A percentile compares a stretch with the other conserved stretches of the same genome.
phyloP scores from a whole-genome alignment of 2,113 vertebrate genomes.

The Xiphias gladius region DNA sequence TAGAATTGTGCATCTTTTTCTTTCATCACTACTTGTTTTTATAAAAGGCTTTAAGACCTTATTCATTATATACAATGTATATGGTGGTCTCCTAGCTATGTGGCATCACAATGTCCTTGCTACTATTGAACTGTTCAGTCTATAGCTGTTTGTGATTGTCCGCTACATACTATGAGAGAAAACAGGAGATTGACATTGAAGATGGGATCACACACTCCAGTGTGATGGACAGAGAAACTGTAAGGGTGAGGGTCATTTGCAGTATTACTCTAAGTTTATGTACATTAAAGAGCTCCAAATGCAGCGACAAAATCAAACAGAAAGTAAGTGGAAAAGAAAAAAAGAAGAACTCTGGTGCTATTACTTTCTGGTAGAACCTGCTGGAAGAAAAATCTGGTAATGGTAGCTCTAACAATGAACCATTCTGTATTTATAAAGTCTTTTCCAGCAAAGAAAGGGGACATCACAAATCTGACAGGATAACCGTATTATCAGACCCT shows the following conservation, averaged over 20 bases:
- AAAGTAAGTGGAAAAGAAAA: not conserved
- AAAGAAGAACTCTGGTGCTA: not conserved
- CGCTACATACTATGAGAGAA: not conserved
- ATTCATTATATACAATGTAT: not conserved
- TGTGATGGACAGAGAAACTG: not conserved
- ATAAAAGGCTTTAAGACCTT: not conserved
- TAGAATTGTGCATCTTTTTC: not conserved
- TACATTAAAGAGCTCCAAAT: not conserved
- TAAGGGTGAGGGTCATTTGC: not conserved
- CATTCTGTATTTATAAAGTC: slow-evolving; percentile 36
- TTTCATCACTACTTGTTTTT: not conserved
- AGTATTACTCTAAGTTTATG: not conserved
- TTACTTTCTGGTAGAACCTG: slow-evolving; percentile 30
- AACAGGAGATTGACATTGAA: not conserved
- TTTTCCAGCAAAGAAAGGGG: slow-evolving; percentile 22
- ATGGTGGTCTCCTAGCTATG: too few relatives aligned
- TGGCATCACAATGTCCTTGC: not conserved
- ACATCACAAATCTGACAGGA: slow-evolving; percentile 41
- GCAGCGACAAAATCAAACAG: not conserved
- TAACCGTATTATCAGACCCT: slow-evolving; percentile 55
- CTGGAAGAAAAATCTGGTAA: not conserved
- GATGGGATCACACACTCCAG: not conserved
- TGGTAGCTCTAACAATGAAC: slow-evolving; percentile 20
- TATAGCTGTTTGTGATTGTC: not conserved
- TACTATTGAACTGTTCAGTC: slow-evolving; percentile 3